Conservation (phyloP, 92 coral and sea anemone species). For the Porites evermanni region DNA sequence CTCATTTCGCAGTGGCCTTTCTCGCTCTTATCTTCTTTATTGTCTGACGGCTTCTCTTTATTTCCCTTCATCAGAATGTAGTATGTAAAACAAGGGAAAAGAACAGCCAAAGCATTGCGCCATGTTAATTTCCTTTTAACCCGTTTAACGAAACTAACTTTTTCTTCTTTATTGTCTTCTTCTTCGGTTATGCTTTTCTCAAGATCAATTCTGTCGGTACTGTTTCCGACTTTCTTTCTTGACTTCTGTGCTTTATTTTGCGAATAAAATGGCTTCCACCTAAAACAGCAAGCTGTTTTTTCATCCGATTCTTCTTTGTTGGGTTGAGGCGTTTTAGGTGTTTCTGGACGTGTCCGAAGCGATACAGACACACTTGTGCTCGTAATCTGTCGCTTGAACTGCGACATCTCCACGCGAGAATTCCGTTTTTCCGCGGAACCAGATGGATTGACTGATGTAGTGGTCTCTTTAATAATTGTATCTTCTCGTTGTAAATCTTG, state of each 20-base stretch:
- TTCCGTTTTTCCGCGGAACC: background rate
- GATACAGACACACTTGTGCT: conserved; percentile 27
- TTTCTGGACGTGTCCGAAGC: background rate
- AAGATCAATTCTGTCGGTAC: background rate
- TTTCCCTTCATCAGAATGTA: conserved; percentile 48
- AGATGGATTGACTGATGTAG: background rate
- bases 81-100: conserved; percentile 73
- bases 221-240: background rate
- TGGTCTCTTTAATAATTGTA: conserved; percentile 10
- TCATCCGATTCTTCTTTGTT: background rate
- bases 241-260: background rate
- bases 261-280: conserved; percentile 18
- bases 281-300: conserved; percentile 6
- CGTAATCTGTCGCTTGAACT: conserved; percentile 14
- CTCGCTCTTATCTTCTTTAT: background rate
- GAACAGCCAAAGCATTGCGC: conserved; percentile 40
- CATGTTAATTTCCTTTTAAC: conserved; percentile 26
- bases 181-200: background rate
- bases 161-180: background rate
- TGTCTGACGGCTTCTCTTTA: background rate
- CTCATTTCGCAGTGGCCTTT: conserved; percentile 13
- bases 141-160: conserved; percentile 5
- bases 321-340: background rate
- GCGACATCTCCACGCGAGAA: background rate
- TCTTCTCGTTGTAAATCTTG: conserved; percentile 34